Evolutionary conservation across 2,888 invertebrate genomes (phyloP), one percentile per base, ranked within the genome.

Genomic region (Digitonthophagus gazella): DNA sequence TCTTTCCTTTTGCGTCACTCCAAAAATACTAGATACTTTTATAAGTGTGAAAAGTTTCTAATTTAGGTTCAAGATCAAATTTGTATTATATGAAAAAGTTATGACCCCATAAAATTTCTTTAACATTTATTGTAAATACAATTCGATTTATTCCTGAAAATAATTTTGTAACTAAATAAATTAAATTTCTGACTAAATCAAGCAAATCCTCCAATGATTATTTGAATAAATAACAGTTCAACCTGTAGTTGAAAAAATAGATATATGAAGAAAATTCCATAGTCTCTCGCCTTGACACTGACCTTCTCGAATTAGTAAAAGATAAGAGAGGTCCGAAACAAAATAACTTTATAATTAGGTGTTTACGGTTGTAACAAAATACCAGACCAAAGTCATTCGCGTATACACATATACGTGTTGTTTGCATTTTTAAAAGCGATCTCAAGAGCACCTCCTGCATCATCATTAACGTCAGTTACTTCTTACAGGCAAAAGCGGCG

Each of bases 311-410:
- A 18, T 18, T 20, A 61, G 61, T 5, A 16, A 20, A 18, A 61
- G 61, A 61, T 61, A 61, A 16, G n/a, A 19, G 18, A 16, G 20
- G n/a, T 20, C 18, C 61, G 18, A 6, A 19, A 61, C 61, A 61
- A 61, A 61, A 61, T 61, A 61, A 61, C 61, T 61, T 61, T 61
- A 61, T 61, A 61, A 61, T 61, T 61, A 61, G 61, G 19, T 61
- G 22, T 22, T 22, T 22, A 3, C 22, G 6, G 22, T 22, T 22
- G 22, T 4, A 22, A 5, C 11, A 3, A 11, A 44, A 44, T 44
- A 8, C 28, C 28, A 44, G 6, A 44, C 11, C 28, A 44, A 44
- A 44, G 28, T 44, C 28, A 44, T 44, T 44, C 11, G 8, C 11
- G 28, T 44, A 8, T 44, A 44, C 28, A n/a, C n/a, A n/a, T n/a